Evolutionary conservation across 2,888 invertebrate genomes (phyloP), one percentile per base, ranked within the genome.

Genomic region (Vesta saturnalis): DNA sequence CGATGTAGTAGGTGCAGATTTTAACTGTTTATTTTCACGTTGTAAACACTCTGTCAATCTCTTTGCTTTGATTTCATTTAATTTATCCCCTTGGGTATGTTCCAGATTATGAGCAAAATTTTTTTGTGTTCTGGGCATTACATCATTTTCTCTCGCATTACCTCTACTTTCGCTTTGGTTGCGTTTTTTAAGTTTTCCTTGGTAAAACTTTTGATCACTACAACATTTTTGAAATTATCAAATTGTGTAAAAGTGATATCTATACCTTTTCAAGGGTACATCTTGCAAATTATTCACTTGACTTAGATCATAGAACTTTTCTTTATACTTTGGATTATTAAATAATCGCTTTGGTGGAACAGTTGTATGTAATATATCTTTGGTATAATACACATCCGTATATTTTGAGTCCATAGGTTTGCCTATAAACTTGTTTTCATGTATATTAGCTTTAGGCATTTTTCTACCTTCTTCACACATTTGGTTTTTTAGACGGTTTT

Each of bases 31-130:
- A 1, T n/a, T 5, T 52, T 18, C 52, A 19, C 19, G 1, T 12
- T 16, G 3, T 1, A 47, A 14, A 35, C n/a, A 35, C n/a, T 15
- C 43, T 1, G 6, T 14, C 1, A 2, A 43, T 52, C 64, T 68
- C 59, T 66, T 63, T 14, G 69, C 58, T 70, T 79, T 79, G 47
- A 79, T 77, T 56, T 75, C 74, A 84, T 89, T 89, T 14, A 89
- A 83, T 80, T 87, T 84, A 70, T 89, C 89, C 1, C 89, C 89
- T 75, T 89, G 89, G 15, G 70, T 70, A 58, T 39, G 64, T 56
- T 60, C 59, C 39, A 64, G 47, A 54, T 57, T 58, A 4, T 63
- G 58, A 0, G 47, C 47, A 21, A 60, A 43, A 10, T 56, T 18
- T 12, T 22, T 55, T 16, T 60, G 16, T 30, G 54, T 59, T 35